Evolutionary conservation across 92 coral and sea anemone genomes (phyloP).

Genomic region (Parazoanthus darwini): DNA sequence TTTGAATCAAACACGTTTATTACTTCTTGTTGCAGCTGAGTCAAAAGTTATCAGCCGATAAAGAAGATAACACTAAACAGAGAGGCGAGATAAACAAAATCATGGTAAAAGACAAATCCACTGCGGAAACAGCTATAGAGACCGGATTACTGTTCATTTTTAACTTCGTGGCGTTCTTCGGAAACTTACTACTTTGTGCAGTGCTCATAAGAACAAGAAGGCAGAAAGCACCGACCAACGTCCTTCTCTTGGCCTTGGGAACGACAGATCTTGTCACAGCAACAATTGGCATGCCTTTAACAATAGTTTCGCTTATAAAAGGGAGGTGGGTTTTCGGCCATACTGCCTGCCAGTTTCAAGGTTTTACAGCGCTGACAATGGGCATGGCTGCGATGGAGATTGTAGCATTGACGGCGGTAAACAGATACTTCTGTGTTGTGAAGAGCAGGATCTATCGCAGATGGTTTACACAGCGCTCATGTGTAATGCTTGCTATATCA

Average conservation of each 20-base stretch:
- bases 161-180: slow-evolving; percentile 14
- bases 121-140: background rate
- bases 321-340: slow-evolving; percentile 39
- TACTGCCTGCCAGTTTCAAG: slow-evolving; percentile 31
- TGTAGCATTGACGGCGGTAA: background rate
- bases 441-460: background rate
- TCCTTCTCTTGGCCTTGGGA: slow-evolving; percentile 26
- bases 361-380: slow-evolving; percentile 19
- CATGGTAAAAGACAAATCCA: background rate
- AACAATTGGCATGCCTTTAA: slow-evolving; percentile 23
- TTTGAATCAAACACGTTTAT: background rate
- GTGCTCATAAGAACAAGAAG: background rate
- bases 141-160: background rate
- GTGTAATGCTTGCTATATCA: background rate
- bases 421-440: slow-evolving; percentile 31
- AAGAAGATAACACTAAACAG: background rate
- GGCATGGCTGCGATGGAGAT: slow-evolving; percentile 6
- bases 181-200: slow-evolving; percentile 6
- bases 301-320: slow-evolving; percentile 21
- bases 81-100: background rate
- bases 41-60: background rate
- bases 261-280: slow-evolving; percentile 12
- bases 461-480: slow-evolving; percentile 32
- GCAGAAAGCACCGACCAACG: slow-evolving; percentile 15
- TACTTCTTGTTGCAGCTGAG: background rate